phyloP scores from a whole-genome alignment of 2,888 invertebrate species.

The Erebia ligea region DNA sequence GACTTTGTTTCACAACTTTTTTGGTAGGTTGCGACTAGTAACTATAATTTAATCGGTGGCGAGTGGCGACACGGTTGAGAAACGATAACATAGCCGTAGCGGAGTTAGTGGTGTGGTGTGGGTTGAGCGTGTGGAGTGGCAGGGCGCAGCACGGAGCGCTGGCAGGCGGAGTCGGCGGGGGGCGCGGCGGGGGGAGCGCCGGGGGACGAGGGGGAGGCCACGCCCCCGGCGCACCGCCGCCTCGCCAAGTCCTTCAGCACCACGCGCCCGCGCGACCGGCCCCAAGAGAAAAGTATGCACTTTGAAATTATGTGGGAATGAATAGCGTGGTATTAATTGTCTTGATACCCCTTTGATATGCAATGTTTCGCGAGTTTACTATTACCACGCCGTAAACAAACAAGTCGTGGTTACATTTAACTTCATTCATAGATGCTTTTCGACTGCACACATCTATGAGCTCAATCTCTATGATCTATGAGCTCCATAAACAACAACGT shows the following conservation, averaged over 20 bases:
- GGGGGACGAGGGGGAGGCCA: constrained; percentile 86
- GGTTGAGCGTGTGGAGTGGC: constrained; percentile 64
- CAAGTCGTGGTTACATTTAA: no score
- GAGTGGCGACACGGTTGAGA: neutral
- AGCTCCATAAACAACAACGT: no score
- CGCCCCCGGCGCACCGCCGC: constrained; percentile 93
- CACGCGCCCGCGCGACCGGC: constrained; percentile 72
- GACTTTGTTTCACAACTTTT: neutral
- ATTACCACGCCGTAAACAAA: no score
- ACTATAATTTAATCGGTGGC: neutral
- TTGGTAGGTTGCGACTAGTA: neutral
- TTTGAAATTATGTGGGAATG: neutral
- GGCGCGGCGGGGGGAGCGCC: constrained; percentile 45
- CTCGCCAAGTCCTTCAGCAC: constrained; percentile 96
- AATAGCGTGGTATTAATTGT: neutral
- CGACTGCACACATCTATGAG: no score
- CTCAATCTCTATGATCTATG: no score
- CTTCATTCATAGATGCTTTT: no score
- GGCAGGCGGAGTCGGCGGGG: constrained; percentile 65
- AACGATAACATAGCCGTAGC: constrained; percentile 1
- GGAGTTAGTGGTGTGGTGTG: constrained; percentile 48
- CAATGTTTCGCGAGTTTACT: no score
- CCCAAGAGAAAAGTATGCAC: constrained; percentile 63
- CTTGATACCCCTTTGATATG: no score
- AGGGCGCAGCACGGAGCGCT: constrained; percentile 55